Conservation (phyloP, 2,888 invertebrate genomes). For the Caenorhabditis sulstoni region DNA sequence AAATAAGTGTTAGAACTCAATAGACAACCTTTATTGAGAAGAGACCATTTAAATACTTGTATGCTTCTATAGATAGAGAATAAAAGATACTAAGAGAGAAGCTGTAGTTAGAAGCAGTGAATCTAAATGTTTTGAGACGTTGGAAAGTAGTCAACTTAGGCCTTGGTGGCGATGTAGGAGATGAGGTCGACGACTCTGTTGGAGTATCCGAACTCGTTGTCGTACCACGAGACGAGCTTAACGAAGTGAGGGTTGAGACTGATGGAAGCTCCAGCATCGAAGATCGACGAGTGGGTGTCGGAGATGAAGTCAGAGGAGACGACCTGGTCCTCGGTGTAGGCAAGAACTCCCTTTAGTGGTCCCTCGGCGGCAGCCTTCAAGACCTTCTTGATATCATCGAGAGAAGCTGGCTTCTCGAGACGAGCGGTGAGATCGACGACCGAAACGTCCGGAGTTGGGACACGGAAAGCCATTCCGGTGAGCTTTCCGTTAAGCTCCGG, state of each 20-base stretch:
- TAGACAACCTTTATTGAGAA: conserved; percentile 58
- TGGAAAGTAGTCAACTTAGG: conserved; percentile 30
- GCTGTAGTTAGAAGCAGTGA: too few relatives aligned
- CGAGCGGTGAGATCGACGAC: conserved; percentile 95
- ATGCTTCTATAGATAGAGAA: conserved; percentile 32
- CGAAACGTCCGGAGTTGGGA: conserved; percentile 96
- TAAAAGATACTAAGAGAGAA: neutral
- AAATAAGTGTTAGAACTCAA: neutral
- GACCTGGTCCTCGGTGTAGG: conserved; percentile 95
- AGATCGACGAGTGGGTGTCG: conserved; percentile 92
- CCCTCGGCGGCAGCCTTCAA: conserved; percentile 90
- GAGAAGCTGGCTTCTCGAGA: conserved; percentile 85
- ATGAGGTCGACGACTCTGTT: conserved; percentile 97
- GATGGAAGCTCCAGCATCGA: conserved; percentile 97
- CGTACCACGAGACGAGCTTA: conserved; percentile 98
- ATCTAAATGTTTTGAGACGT: too few relatives aligned
- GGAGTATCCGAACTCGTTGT: conserved; percentile 98
- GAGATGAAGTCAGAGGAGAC: conserved; percentile 97
- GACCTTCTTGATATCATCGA: conserved; percentile 92
- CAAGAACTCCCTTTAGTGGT: conserved; percentile 91
- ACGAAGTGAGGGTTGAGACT: conserved; percentile 94
- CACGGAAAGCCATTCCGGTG: conserved; percentile 99
- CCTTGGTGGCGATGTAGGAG: conserved; percentile 87
- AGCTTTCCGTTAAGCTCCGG: conserved; percentile 96
- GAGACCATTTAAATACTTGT: conserved; percentile 61